Evolutionary conservation across 1,140 invertebrate species (phyloP), one percentile per base, ranked within the genome.

Genomic region (Dysdera silvatica): DNA sequence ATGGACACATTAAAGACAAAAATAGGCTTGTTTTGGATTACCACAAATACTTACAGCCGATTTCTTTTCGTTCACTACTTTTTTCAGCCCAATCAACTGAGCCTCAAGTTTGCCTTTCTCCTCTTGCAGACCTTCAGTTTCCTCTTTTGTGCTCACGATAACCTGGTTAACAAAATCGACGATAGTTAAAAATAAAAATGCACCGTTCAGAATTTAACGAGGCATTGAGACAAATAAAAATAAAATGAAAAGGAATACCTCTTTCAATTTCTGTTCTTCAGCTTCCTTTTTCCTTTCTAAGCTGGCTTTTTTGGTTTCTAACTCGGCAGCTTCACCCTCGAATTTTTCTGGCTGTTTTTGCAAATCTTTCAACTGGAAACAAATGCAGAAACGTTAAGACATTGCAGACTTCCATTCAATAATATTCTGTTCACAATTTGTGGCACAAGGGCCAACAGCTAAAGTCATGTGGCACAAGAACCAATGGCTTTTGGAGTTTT

Each of bases 51-150:
- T 69, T 72, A 83, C 81, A 57, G 75, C 80, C 4, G 86, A 84
- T 71, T 88, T 88, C 0, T 84, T 82, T 72, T 87, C 82, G 72
- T 91, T 84, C 0, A 88, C 84, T 23, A 79, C 78, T 67, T 85
- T 85, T 66, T 80, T 86, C 1, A 89, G 74, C 26, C 80, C 80
- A 24, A 87, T 81, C 5, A 93, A 74, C 61, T 86, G 77, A 1
- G 59, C 71, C 60, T 76, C 73, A 52, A 65, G 61, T 40, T 76
- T 75, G 47, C 76, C 75, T 64, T 79, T 80, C 47, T 77, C 69
- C 58, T 74, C 73, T 60, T 81, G 77, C 32, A 80, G 69, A 56
- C 41, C 65, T 54, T 74, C 66, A n/a, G 75, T 74, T 66, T 79
- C 74, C 26, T 69, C 57, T 37, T 76, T 71, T 2, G 76, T 55